Conservation (phyloP, 2,888 invertebrate genomes). For the Plagodis dolabraria region DNA sequence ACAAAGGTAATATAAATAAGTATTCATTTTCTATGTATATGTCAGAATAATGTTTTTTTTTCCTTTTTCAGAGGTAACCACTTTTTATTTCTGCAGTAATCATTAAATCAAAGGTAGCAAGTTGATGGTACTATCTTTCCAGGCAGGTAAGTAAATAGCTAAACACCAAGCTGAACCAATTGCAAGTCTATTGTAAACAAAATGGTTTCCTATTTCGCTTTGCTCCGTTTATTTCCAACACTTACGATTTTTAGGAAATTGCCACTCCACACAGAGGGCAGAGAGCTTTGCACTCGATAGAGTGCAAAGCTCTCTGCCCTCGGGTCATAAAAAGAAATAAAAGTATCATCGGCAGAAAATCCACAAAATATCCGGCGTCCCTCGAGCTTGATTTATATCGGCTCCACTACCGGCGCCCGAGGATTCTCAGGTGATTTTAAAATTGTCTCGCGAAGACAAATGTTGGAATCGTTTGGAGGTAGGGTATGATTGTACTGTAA, state of each 20-base stretch:
- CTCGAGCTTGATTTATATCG: constrained; percentile 14
- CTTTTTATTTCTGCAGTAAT: too few relatives aligned
- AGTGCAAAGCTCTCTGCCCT: background rate
- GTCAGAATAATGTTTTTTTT: too few relatives aligned
- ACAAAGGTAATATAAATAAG: too few relatives aligned
- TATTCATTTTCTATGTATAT: too few relatives aligned
- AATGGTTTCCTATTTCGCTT: too few relatives aligned
- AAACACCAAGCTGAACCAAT: too few relatives aligned
- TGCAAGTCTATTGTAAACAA: too few relatives aligned
- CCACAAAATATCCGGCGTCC: constrained; percentile 17
- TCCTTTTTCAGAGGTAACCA: too few relatives aligned
- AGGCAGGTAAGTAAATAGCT: too few relatives aligned
- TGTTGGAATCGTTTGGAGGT: constrained; percentile 37
- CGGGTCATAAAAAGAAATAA: constrained; percentile 11
- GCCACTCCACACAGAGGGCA: background rate
- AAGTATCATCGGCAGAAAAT: constrained; percentile 11
- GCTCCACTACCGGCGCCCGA: background rate
- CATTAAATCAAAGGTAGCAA: too few relatives aligned
- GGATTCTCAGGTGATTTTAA: constrained; percentile 52
- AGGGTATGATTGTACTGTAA: constrained; percentile 22
- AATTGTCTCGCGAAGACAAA: constrained; percentile 52
- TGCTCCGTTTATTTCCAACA: background rate
- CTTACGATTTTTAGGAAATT: background rate
- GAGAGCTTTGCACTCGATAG: too few relatives aligned
- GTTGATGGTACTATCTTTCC: too few relatives aligned